Conservation (phyloP, 2,797 vertebrate genomes). For the Lemur catta region DNA sequence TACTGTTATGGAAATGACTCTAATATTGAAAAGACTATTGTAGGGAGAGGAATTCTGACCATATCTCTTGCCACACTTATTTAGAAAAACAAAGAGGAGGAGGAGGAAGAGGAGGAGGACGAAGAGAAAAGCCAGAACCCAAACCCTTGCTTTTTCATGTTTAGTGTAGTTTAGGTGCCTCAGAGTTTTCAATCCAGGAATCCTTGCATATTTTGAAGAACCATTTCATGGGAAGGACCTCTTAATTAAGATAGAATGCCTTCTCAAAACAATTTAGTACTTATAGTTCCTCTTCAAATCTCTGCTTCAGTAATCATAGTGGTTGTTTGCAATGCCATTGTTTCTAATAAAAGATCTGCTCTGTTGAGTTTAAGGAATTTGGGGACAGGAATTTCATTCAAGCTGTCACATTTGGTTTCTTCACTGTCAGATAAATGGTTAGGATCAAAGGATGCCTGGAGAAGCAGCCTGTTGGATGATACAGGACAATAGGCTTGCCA, state of each 20-base stretch:
- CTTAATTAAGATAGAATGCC: background rate
- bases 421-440: conserved; percentile 44
- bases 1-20: background rate
- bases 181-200: background rate
- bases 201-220: background rate
- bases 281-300: background rate
- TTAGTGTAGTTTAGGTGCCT: background rate
- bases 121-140: background rate
- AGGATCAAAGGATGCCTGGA: conserved; percentile 37
- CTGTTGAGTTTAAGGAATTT: conserved; percentile 33
- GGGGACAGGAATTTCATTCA: conserved; percentile 24
- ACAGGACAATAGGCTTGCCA: background rate
- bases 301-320: background rate
- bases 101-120: background rate
- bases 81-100: background rate
- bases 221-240: background rate
- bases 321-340: background rate
- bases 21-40: background rate
- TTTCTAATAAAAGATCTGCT: conserved; percentile 27
- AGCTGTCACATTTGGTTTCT: conserved; percentile 5
- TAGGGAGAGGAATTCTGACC: background rate
- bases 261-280: background rate
- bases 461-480: background rate
- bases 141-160: background rate
- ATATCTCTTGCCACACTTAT: background rate